Evolutionary conservation across 2,113 vertebrate species (phyloP), one percentile per base, ranked within the genome.

Genomic region (Gavialis gangeticus): DNA sequence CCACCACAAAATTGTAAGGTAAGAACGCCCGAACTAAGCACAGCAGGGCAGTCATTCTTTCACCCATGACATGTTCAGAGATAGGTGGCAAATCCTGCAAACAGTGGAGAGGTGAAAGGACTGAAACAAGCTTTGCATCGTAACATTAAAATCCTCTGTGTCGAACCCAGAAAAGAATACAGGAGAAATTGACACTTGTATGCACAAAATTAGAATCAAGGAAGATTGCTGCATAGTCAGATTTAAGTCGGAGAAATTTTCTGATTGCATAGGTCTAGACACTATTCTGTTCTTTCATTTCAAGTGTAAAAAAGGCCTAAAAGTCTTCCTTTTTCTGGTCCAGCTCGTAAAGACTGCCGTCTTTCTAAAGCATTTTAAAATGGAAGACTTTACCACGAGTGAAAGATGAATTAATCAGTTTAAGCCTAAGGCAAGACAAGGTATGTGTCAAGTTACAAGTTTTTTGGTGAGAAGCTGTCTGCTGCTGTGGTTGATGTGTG

Each of bases 381-480:
- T 95, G 92, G 85, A 81, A 95, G 71, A 77, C 57, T 95, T 96
- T 94, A 83, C 82, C 94, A 84, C 75, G 84, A 94, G 92, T 92
- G 92, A 87, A 88, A 96, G 92, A 94, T 96, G 94, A 97, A 96
- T 95, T 97, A 94, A 96, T 97, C 93, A 96, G 88, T 96, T 96
- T 92, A 96, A 96, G 89, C 93, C 95, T 95, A 95, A 94, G 91
- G 94, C 96, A 92, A 96, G 90, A 91, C 89, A 94, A 96, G 87
- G 63, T 97, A 77, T 91, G 75, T 93, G 95, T 96, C 94, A 96
- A 94, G 79, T 91, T 95, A 91, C 60, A 86, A 91, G 88, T 84
- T 96, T 95, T 46, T 89, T 91, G 91, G 88, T 86, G 93, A 90
- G 93, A 88, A 93, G 91, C 90, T 95, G 89, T 94, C 94, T 93